phyloP scores from a whole-genome alignment of 2,888 invertebrate species.

The Andrena bicolor region DNA sequence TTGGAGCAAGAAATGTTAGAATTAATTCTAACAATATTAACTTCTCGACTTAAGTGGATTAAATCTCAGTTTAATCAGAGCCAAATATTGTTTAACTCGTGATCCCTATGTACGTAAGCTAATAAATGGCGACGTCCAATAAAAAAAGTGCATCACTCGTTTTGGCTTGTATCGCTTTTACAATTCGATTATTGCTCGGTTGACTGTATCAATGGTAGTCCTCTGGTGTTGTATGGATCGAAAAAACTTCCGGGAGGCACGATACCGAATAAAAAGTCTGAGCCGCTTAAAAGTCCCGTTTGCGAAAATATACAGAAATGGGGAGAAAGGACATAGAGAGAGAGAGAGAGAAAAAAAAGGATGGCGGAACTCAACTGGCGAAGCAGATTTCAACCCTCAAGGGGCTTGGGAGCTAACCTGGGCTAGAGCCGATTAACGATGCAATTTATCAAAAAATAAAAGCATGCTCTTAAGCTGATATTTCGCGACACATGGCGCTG shows the following conservation, averaged over 20 bases:
- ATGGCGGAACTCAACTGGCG: conserved; percentile 19
- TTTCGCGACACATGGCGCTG: conserved; percentile 70
- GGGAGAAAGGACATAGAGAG: conserved; percentile 8
- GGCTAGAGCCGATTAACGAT: conserved; percentile 73
- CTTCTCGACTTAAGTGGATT: background rate
- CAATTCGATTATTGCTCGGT: conserved; percentile 26
- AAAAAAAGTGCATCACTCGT: background rate
- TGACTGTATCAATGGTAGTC: conserved; percentile 36
- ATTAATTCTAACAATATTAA: background rate
- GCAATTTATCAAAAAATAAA: conserved; percentile 77
- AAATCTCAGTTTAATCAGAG: background rate
- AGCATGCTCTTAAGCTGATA: conserved; percentile 74
- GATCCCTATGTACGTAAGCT: background rate
- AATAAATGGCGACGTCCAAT: background rate
- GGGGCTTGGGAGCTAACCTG: conserved; percentile 61
- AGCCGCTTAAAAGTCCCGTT: conserved; percentile 61
- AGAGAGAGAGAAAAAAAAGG: conserved; percentile 17
- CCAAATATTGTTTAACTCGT: background rate
- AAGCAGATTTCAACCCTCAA: conserved; percentile 69
- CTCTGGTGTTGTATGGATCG: conserved; percentile 53
- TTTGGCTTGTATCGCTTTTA: background rate
- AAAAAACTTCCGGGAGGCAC: conserved; percentile 28
- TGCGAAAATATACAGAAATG: conserved; percentile 55
- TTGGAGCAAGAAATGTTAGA: too few species aligned
- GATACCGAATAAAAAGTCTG: conserved; percentile 44